These are phyloP conservation scores for Metallyticus violacea DNA, from an alignment of 2,888 invertebrate genomes.

Conservation along the genomic window DNA sequence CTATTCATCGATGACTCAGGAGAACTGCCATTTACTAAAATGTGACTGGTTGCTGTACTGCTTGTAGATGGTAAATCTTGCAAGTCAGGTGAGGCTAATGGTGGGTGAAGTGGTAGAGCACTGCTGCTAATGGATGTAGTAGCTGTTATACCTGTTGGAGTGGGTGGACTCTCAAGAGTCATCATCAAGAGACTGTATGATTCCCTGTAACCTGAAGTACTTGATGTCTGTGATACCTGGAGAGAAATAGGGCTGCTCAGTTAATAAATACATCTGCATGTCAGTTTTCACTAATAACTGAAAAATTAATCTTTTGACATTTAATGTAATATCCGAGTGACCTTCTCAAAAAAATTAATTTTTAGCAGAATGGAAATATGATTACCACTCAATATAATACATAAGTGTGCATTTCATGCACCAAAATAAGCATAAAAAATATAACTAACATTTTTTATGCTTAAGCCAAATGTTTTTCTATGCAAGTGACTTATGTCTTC, in stretches of 20 bases:
- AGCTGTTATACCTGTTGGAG: conserved; percentile 38
- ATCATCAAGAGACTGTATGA: conserved; percentile 62
- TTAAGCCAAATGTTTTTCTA: no score
- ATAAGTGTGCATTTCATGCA: no score
- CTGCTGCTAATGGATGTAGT: conserved; percentile 7
- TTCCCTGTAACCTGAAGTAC: conserved; percentile 63
- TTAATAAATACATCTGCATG: background rate
- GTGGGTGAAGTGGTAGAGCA: conserved; percentile 46
- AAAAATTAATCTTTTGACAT: no score
- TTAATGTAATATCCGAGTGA: no score
- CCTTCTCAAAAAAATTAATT: no score
- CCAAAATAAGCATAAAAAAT: no score
- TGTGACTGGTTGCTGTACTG: conserved; percentile 48
- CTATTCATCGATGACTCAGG: conserved; percentile 58
- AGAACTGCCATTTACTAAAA: conserved; percentile 54
- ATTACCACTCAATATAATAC: no score
- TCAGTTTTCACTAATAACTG: background rate
- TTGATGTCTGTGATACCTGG: conserved; percentile 75
- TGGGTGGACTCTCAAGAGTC: conserved; percentile 55
- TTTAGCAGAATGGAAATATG: no score
- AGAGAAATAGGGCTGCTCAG: background rate
- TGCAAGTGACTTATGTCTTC: no score
- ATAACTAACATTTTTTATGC: no score
- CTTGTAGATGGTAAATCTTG: conserved; percentile 55
- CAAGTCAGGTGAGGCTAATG: conserved; percentile 62